Evolutionary conservation across 2,888 invertebrate species (phyloP), one percentile per base, ranked within the genome.

Genomic region (Heterodera filipjevi): DNA sequence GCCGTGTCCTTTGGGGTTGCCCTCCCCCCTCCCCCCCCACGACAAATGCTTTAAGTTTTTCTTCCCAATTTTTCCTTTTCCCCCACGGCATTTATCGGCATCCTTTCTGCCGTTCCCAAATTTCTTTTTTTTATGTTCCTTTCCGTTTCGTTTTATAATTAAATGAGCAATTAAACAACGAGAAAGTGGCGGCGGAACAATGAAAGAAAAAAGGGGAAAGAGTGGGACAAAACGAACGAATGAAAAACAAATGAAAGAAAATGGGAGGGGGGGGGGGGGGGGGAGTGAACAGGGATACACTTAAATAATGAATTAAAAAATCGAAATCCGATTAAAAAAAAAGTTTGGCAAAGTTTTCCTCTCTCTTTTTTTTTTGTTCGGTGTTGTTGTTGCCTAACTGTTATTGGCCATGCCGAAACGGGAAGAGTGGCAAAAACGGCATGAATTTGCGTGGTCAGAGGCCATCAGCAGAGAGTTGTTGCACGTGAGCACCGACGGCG

Each of bases 381-480:
- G 3, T 12, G 46, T 3, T 19, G 27, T 27, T 14, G 12, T 22
- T 8, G 64, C 33, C 33, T 30, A 32, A 35, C 12, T 16, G 33
- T 68, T n/a, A 59, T 59, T 2, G 14, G 68, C 68, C 33, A 68
- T 68, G 19, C 19, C 32, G 32, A 33, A 32, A 32, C 14, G 68
- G 27, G 49, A 12, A 14, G 88, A 87, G 75, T 89, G 89, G 80
- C 89, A 89, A 82, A 87, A 89, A 33, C 87, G 85, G 80, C 89
- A 89, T 66, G 86, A 86, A 74, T 87, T 86, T 53, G 85, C 76
- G 71, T 85, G 84, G 14, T 82, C 83, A 39, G 89, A 86, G 32
- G 85, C 84, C 35, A 85, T 83, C 32, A 85, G 80, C 53, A n/a
- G n/a, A n/a, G 85, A 86, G 35, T 68, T 76, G 44, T 49, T 76